A percentile compares a stretch with the other conserved stretches of the same genome.
Evolutionary conservation across 2,113 vertebrate genomes (phyloP).

Genomic region (Mirounga angustirostris): DNA sequence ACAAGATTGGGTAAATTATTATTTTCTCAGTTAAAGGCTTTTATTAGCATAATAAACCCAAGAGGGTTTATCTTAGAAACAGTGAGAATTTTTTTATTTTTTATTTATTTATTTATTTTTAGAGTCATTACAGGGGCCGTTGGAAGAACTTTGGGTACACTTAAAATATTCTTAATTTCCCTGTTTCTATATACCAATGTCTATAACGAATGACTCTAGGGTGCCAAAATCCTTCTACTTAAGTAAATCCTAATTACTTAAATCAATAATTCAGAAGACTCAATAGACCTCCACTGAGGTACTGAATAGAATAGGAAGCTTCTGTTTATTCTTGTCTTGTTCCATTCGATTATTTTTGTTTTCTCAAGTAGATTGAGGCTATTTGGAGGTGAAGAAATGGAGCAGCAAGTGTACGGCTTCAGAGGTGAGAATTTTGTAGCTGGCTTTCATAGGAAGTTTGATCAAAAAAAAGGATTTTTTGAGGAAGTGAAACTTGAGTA

Average conservation of each 20-base stretch:
- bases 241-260: slow-evolving; percentile 62
- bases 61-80: not conserved
- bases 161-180: not conserved
- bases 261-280: slow-evolving; percentile 51
- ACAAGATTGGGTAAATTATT: not conserved
- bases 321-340: not conserved
- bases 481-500: not conserved
- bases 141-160: not conserved
- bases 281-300: not conserved
- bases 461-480: not conserved
- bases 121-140: not conserved
- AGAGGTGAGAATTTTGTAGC: not conserved
- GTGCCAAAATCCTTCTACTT: not conserved
- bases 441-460: not conserved
- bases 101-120: not conserved
- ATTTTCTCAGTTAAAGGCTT: not conserved
- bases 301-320: not conserved
- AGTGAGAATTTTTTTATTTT: not conserved
- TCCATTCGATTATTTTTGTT: not conserved
- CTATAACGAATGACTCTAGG: not conserved
- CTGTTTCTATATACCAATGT: not conserved
- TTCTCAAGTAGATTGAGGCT: not conserved
- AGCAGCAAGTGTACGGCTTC: not conserved
- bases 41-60: not conserved
- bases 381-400: not conserved